Evolutionary conservation across 2,113 vertebrate species (phyloP).

Genomic region (Cepphus grylle): DNA sequence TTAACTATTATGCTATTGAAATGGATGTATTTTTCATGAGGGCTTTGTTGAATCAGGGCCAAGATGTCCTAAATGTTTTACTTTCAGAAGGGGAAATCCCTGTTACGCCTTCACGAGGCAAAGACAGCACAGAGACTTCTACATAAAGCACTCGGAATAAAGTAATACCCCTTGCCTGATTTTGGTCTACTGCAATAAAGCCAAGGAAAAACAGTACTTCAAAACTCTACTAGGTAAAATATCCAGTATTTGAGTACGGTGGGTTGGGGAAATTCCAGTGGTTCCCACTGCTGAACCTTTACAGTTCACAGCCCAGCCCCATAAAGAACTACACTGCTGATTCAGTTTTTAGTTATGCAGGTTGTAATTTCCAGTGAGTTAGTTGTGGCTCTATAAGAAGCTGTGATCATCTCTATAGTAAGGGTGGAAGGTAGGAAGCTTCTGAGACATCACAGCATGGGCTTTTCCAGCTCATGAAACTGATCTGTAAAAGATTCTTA

Average conservation of each 20-base stretch:
- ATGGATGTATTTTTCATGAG: neutral
- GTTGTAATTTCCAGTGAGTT: neutral
- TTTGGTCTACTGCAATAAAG: neutral
- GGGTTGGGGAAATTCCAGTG: neutral
- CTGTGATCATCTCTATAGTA: neutral
- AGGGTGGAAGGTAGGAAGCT: neutral
- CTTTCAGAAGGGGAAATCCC: neutral
- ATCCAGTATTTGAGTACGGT: neutral
- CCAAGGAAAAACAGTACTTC: neutral
- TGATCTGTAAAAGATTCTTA: neutral
- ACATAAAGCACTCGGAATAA: neutral
- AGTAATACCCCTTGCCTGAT: neutral
- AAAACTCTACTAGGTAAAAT: neutral
- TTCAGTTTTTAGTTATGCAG: neutral
- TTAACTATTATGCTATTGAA: neutral
- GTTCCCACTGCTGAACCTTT: neutral
- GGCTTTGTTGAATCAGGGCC: neutral
- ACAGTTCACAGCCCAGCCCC: neutral
- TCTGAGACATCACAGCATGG: neutral
- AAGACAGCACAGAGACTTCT: neutral
- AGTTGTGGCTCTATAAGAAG: neutral
- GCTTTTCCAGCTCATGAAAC: neutral
- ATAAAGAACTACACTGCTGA: neutral
- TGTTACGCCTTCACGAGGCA: neutral
- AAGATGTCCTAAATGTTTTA: neutral